These are phyloP conservation scores for Pseudococcus longispinus DNA, from an alignment of 2,888 invertebrate genomes.

Conservation along the genomic window DNA sequence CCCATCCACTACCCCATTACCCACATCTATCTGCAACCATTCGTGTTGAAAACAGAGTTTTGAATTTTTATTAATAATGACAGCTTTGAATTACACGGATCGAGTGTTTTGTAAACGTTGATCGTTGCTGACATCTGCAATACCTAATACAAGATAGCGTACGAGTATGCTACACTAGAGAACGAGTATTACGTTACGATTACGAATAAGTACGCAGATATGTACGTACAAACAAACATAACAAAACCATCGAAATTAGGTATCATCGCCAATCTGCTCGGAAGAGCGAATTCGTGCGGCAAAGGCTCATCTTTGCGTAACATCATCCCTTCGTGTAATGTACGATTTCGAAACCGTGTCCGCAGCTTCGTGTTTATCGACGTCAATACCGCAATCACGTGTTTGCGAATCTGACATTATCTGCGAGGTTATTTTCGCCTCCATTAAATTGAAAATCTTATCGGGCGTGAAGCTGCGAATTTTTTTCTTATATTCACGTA, in stretches of 20 bases:
- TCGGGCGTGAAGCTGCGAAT: not conserved
- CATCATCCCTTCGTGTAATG: not conserved
- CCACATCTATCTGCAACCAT: not conserved
- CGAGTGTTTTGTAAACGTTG: not conserved
- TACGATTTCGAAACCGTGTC: not conserved
- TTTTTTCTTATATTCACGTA: not conserved
- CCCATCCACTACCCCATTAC: too few species aligned
- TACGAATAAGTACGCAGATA: not conserved
- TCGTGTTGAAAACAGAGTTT: not conserved
- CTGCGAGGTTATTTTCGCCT: not conserved
- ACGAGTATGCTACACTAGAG: not conserved
- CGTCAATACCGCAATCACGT: not conserved
- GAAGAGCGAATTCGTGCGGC: not conserved
- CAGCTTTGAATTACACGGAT: constrained; percentile 2
- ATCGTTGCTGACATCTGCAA: not conserved
- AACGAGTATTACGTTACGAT: not conserved
- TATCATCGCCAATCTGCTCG: not conserved
- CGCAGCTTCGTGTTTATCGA: not conserved
- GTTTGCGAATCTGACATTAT: not conserved
- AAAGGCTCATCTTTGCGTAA: not conserved
- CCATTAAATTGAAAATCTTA: not conserved
- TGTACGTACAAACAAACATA: not conserved
- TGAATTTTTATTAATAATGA: not conserved
- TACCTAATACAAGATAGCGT: not conserved
- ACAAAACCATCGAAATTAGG: not conserved